These are phyloP conservation scores for Ecdyonurus torrentis DNA, from an alignment of 2,888 invertebrate species.

Conservation along the genomic window DNA sequence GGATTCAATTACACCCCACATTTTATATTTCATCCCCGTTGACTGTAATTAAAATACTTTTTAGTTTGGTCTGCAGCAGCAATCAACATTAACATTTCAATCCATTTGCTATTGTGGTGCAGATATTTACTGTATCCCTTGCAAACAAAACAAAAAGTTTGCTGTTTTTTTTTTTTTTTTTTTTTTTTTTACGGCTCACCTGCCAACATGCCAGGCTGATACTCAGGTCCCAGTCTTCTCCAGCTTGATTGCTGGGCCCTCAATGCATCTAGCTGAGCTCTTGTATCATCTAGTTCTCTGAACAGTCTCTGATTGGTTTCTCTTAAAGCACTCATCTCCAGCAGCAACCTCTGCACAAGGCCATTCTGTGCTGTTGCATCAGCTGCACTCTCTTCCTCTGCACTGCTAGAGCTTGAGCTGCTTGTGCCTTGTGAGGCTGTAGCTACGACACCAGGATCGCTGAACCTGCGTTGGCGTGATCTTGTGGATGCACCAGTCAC, in stretches of 20 bases:
- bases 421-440: conserved; percentile 3
- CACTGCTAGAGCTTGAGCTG: neutral
- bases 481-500: conserved; percentile 34
- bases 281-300: conserved; percentile 55
- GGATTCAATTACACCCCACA: no score
- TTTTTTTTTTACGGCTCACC: no score
- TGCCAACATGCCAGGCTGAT: conserved; percentile 48
- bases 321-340: conserved; percentile 53
- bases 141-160: no score
- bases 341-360: conserved; percentile 44
- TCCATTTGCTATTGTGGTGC: no score
- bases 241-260: conserved; percentile 35
- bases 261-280: conserved; percentile 43
- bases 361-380: conserved; percentile 35
- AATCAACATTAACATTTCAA: no score
- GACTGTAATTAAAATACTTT: no score
- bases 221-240: conserved; percentile 31
- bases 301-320: conserved; percentile 56
- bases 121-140: no score
- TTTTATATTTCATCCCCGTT: no score
- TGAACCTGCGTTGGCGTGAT: conserved; percentile 40
- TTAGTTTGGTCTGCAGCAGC: no score
- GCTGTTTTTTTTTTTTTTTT: no score
- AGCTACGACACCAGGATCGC: conserved; percentile 46
- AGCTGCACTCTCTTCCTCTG: conserved; percentile 28